A percentile compares a stretch with the other conserved stretches of the same genome.
Conservation (phyloP, 2,797 vertebrate genomes). For the Pipistrellus nathusii region DNA sequence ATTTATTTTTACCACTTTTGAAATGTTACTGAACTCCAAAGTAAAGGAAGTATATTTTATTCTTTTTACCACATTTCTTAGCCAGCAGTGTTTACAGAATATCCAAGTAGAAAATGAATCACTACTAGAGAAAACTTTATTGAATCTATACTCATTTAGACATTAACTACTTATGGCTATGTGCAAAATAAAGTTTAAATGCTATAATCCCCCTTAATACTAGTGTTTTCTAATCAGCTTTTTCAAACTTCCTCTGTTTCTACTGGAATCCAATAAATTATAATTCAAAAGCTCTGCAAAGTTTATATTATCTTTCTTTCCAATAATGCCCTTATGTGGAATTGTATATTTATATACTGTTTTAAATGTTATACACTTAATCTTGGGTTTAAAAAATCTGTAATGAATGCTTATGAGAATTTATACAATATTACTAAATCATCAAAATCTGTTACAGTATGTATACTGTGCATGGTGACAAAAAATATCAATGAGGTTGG, state of each 20-base stretch:
- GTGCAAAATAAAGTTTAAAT: slow-evolving; percentile 12
- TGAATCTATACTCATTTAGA: background rate
- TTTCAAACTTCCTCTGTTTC: slow-evolving; percentile 28
- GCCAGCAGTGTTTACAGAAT: background rate
- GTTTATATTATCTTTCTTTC: slow-evolving; percentile 39
- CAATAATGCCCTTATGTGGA: background rate
- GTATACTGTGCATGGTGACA: background rate
- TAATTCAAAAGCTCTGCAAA: background rate
- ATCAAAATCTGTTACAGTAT: background rate
- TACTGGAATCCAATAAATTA: background rate
- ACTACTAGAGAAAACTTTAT: background rate
- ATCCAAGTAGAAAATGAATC: background rate
- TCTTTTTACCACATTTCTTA: background rate
- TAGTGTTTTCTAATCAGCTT: slow-evolving; percentile 18
- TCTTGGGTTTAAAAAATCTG: background rate
- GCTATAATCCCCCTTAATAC: background rate
- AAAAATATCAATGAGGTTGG: background rate
- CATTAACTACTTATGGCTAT: background rate
- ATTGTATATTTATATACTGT: background rate
- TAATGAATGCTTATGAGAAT: background rate
- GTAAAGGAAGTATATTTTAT: slow-evolving; percentile 19
- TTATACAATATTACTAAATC: background rate
- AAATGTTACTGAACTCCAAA: background rate
- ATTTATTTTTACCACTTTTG: background rate
- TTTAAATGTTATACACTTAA: background rate